These are phyloP conservation scores for Dendroctonus valens DNA, from an alignment of 1,140 invertebrate species.

Conservation along the genomic window DNA sequence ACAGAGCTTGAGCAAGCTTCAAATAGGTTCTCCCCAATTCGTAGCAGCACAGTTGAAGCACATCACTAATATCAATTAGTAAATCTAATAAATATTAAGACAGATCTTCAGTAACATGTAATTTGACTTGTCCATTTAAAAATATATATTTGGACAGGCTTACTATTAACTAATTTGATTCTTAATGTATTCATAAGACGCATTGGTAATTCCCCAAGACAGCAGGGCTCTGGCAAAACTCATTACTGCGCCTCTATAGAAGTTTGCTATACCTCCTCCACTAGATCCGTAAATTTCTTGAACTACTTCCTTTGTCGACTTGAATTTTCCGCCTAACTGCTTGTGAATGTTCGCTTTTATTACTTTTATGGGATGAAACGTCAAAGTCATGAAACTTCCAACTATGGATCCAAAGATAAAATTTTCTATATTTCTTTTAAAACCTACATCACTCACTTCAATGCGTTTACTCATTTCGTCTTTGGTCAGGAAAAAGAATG, in stretches of 20 bases:
- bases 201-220: slow-evolving; percentile 31
- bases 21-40: slow-evolving; percentile 92
- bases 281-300: slow-evolving; percentile 20
- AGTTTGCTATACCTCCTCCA: slow-evolving; percentile 23
- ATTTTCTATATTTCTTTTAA: slow-evolving; percentile 13
- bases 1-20: slow-evolving; percentile 82
- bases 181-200: slow-evolving; percentile 31
- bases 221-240: slow-evolving; percentile 18
- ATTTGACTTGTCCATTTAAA: not conserved
- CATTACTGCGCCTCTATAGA: slow-evolving; percentile 16
- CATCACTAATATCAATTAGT: slow-evolving; percentile 97
- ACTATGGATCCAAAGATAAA: slow-evolving; percentile 22
- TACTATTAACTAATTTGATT: slow-evolving; percentile 6
- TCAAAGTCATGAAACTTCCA: slow-evolving; percentile 22
- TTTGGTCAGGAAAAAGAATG: slow-evolving; percentile 29
- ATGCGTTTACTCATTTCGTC: slow-evolving; percentile 21
- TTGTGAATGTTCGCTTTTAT: slow-evolving; percentile 26
- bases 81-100: slow-evolving; percentile 63
- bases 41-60: slow-evolving; percentile 94
- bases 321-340: slow-evolving; percentile 23
- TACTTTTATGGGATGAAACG: slow-evolving; percentile 30
- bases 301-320: slow-evolving; percentile 3
- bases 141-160: no score
- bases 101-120: not conserved
- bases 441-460: slow-evolving; percentile 6